Conservation (phyloP, 30 jellyfish, hydroid and myxozoan species). For the Chrysaora quinquecirrha region DNA sequence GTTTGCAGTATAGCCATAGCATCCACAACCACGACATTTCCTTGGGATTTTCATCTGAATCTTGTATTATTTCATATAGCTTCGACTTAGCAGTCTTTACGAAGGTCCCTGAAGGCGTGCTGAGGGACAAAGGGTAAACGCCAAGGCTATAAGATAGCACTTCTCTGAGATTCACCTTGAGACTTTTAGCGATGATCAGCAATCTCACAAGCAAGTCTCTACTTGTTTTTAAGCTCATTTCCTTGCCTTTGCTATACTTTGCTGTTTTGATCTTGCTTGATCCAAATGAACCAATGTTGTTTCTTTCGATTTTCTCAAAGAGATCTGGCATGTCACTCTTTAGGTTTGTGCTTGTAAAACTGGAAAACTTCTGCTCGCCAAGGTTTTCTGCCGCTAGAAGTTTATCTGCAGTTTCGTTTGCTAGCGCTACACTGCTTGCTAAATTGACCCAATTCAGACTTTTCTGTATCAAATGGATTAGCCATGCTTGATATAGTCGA, state of each 20-base stretch:
- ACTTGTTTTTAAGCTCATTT: neutral
- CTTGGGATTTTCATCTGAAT: neutral
- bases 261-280: neutral
- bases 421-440: neutral
- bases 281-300: neutral
- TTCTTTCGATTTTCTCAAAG: neutral
- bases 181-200: constrained; percentile 5
- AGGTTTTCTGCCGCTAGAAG: constrained; percentile 5
- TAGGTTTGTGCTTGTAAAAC: neutral
- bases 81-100: neutral
- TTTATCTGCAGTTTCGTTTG: neutral
- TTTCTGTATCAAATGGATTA: neutral
- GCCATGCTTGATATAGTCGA: neutral
- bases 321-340: neutral
- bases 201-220: neutral
- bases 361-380: constrained; percentile 3
- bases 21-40: neutral
- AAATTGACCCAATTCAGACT: neutral
- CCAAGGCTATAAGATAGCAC: constrained; percentile 1
- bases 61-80: neutral
- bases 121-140: neutral
- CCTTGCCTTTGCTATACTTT: neutral
- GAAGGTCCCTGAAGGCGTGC: neutral
- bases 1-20: neutral
- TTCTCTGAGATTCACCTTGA: neutral